Conservation (phyloP, 1,140 invertebrate species). For the Drosophila persimilis region DNA sequence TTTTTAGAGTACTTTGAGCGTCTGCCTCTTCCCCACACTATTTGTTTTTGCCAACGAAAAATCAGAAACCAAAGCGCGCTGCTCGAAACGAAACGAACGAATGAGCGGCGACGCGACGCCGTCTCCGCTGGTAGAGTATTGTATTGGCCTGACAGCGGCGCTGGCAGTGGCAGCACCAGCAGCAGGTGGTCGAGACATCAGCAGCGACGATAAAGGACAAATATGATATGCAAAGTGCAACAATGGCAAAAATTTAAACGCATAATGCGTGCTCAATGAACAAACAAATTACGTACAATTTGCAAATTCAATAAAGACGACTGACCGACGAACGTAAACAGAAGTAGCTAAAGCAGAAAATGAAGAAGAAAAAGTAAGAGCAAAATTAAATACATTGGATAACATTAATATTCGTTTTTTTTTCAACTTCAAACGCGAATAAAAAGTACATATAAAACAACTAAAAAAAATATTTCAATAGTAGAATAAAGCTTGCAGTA, state of each 20-base stretch:
- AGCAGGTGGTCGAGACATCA: slow-evolving; percentile 21
- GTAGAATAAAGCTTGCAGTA: too few species aligned
- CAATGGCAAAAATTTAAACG: slow-evolving; percentile 33
- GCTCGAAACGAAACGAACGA: slow-evolving; percentile 40
- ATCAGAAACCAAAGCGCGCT: slow-evolving; percentile 40
- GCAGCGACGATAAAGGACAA: slow-evolving; percentile 45
- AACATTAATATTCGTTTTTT: too few species aligned
- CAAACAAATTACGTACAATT: slow-evolving; percentile 51
- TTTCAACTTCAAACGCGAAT: too few species aligned
- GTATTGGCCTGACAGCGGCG: slow-evolving; percentile 26
- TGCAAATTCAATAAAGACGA: slow-evolving; percentile 38
- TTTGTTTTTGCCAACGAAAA: slow-evolving; percentile 22
- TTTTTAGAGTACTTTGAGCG: slow-evolving; percentile 16
- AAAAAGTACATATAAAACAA: too few species aligned
- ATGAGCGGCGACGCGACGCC: slow-evolving; percentile 19
- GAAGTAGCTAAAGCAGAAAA: slow-evolving; percentile 1
- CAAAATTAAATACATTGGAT: too few species aligned
- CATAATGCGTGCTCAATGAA: slow-evolving; percentile 52
- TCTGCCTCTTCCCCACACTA: slow-evolving; percentile 9
- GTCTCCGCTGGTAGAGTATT: slow-evolving; percentile 12
- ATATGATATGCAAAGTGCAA: slow-evolving; percentile 43
- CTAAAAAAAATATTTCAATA: too few species aligned
- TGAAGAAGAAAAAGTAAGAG: background rate
- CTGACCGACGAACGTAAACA: slow-evolving; percentile 14
- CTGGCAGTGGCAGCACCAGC: background rate